These are phyloP conservation scores for Solea senegalensis DNA, from an alignment of 2,113 vertebrate species.

Conservation along the genomic window DNA sequence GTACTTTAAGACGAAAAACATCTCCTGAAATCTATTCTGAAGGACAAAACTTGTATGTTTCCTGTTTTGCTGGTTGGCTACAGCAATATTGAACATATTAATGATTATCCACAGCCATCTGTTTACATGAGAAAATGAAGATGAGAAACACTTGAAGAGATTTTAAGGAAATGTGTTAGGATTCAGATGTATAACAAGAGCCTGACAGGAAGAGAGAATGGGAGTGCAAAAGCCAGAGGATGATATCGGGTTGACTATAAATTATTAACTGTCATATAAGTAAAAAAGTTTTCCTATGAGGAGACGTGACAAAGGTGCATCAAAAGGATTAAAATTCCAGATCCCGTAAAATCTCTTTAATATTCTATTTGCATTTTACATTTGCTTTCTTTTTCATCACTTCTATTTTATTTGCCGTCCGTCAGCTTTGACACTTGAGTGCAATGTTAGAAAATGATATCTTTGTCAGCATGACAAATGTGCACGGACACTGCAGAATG, in stretches of 20 bases:
- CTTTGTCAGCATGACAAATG: slow-evolving; percentile 2
- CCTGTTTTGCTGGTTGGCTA: too few relatives aligned
- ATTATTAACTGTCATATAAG: slow-evolving; percentile 24
- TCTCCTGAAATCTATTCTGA: too few relatives aligned
- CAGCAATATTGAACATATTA: too few relatives aligned
- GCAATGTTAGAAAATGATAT: neutral
- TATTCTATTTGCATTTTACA: neutral
- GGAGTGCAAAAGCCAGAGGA: neutral
- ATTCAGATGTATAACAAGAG: too few relatives aligned
- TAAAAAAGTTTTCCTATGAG: slow-evolving; percentile 20
- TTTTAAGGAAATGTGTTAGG: slow-evolving; percentile 9
- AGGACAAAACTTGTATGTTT: too few relatives aligned
- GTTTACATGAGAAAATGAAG: too few relatives aligned
- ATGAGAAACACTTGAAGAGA: too few relatives aligned
- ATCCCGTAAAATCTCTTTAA: slow-evolving; percentile 11
- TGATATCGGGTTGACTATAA: slow-evolving; percentile 17
- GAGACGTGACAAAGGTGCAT: slow-evolving; percentile 8
- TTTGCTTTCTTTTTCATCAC: neutral
- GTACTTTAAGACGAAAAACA: too few relatives aligned
- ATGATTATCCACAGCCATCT: too few relatives aligned
- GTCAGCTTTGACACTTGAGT: neutral
- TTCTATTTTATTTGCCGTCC: slow-evolving; percentile 16
- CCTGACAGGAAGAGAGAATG: slow-evolving; percentile 6
- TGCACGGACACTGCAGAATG: neutral
- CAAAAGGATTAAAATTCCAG: slow-evolving; percentile 11